Conservation (phyloP, 1,140 invertebrate genomes). For the Thalassaphorura encarpata region DNA sequence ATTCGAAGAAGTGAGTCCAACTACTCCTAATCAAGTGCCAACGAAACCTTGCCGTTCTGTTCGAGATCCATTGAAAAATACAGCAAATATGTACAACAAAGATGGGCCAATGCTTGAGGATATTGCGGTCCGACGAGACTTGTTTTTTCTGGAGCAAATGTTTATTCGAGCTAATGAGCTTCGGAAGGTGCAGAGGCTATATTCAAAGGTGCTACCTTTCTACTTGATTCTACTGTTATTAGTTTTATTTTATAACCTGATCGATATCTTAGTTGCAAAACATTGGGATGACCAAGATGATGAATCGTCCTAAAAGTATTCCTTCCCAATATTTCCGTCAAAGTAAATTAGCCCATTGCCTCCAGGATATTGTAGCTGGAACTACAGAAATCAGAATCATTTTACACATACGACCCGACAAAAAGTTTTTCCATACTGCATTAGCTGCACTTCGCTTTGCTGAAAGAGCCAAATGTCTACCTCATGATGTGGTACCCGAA, state of each 20-base stretch:
- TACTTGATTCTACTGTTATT: no score
- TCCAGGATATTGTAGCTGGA: conserved; percentile 19
- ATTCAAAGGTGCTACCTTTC: conserved; percentile 5
- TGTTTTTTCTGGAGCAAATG: conserved; percentile 19
- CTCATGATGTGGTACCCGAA: no score
- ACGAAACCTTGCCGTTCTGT: no score
- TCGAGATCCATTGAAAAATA: no score
- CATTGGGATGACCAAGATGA: background rate
- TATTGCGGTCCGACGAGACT: conserved; percentile 14
- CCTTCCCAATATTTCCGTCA: conserved; percentile 19
- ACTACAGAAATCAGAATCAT: conserved; percentile 15
- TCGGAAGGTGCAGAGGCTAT: background rate
- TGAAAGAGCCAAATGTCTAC: conserved; percentile 1
- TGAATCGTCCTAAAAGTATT: background rate
- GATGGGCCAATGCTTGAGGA: conserved; percentile 8
- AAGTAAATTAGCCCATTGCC: conserved; percentile 22
- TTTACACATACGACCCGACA: conserved; percentile 17
- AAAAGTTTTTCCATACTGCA: background rate
- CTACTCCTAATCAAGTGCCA: no score
- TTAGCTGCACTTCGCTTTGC: conserved; percentile 19
- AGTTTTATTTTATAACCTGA: no score
- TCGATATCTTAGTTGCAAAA: background rate
- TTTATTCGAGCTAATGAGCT: conserved; percentile 12
- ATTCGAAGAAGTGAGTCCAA: no score
- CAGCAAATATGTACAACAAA: background rate